Evolutionary conservation across 2,113 vertebrate species (phyloP).

Genomic region (Chloebia gouldiae): DNA sequence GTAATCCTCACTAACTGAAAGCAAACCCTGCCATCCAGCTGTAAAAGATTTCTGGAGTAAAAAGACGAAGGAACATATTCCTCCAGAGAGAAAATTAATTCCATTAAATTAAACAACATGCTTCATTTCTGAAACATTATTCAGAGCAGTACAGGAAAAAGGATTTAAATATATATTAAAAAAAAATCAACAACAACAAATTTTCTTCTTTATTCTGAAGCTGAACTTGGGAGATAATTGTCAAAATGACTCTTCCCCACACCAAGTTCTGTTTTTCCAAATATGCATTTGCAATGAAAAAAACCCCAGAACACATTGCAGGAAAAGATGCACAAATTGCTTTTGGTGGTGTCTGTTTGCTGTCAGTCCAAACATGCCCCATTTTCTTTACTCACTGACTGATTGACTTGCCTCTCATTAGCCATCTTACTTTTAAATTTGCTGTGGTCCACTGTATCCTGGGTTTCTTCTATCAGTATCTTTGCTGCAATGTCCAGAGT

Average conservation of each 20-base stretch:
- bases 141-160: not conserved
- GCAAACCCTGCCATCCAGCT: not conserved
- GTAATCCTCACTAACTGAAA: not conserved
- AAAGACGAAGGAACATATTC: not conserved
- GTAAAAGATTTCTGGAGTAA: not conserved
- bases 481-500: constrained; percentile 90
- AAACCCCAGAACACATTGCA: not conserved
- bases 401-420: not conserved
- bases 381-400: not conserved
- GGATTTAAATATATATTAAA: not conserved
- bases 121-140: not conserved
- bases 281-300: not conserved
- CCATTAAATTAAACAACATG: not conserved
- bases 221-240: not conserved
- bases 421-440: constrained; percentile 93
- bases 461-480: constrained; percentile 90
- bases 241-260: not conserved
- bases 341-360: not conserved
- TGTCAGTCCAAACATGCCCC: not conserved
- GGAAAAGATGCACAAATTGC: not conserved
- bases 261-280: not conserved
- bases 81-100: not conserved
- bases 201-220: not conserved
- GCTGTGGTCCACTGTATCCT: constrained; percentile 86
- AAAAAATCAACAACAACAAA: not conserved